Base-by-base conservation (phyloP, 2,797 vertebrate species). In the Melanotaenia nigrans region DNA sequence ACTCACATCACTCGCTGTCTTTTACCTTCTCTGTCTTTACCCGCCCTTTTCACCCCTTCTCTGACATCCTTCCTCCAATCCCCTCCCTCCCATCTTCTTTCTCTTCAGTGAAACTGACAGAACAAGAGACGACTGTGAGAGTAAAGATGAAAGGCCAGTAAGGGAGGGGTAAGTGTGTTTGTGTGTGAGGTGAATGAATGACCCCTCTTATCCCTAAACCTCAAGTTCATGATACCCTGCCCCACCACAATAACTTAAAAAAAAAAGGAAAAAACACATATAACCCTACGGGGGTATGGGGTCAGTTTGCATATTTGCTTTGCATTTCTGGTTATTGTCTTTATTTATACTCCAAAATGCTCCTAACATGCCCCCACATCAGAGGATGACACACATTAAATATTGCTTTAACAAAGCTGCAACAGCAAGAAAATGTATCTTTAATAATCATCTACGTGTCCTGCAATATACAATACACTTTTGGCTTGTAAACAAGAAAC, bases 51-150 rank as follows among this genome's bases (percentile, higher is more conserved):
- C 79, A 72, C 71, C 80, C 77, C 56, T 75, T 82, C 77, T 54
- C 81, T 66, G 77, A 88, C 84, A 87, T 85, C 87, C 89, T 89
- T 88, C 89, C 84, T 87, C 81, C 61, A 59, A 69, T 66, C 67
- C 80, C 65, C 77, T 74, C 75, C 66, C 60, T 18, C 73, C 68
- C 10, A n/a, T 77, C 70, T 62, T 70, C 70, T 83, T 68, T 86
- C 74, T 84, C 89, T 77, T 81, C 79, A 79, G 69, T 8, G 51
- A 89, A 82, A 90, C 89, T 77, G 85, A 85, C 87, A 79, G 90
- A 93, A 93, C 92, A 94, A 93, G 93, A 92, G 91, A 90, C 68
- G 91, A 84, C 91, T 94, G 93, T 93, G 92, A 91, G 88, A 88
- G 91, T 83, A 80, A 89, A 94, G 91, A 94, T 93, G 92, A 93